phyloP scores from a whole-genome alignment of 2,888 invertebrate genomes.

The Autographa gamma region DNA sequence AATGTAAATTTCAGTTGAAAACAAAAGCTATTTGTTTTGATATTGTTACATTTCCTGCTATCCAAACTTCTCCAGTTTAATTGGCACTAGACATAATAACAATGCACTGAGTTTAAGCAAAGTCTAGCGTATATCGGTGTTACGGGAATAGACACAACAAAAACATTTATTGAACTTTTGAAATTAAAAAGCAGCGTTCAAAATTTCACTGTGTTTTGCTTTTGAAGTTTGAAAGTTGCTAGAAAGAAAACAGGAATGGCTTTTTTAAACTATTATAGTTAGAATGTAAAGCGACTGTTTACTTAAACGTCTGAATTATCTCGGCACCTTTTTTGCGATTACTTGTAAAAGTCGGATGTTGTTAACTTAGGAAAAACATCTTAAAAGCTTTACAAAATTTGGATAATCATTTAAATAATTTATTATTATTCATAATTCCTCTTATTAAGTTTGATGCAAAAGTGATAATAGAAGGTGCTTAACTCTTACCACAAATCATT shows the following conservation, averaged over 20 bases:
- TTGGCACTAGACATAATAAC: conserved; percentile 27
- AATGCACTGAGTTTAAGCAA: conserved; percentile 25
- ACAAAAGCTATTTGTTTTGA: neutral
- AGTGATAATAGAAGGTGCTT: too few species aligned
- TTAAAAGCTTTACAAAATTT: too few species aligned
- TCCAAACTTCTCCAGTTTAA: conserved; percentile 10
- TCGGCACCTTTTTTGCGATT: too few species aligned
- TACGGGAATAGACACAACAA: conserved; percentile 14
- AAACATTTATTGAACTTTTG: conserved; percentile 31
- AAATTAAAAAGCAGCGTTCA: conserved; percentile 7
- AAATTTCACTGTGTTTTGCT: neutral
- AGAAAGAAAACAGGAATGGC: neutral
- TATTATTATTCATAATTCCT: too few species aligned
- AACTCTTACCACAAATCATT: too few species aligned
- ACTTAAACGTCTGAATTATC: too few species aligned
- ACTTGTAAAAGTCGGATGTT: too few species aligned
- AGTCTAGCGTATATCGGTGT: conserved; percentile 26
- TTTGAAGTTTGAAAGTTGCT: neutral
- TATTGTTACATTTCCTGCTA: neutral
- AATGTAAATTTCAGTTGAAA: neutral
- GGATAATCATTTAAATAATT: too few species aligned
- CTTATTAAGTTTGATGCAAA: too few species aligned
- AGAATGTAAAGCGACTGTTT: neutral
- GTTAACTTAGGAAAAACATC: too few species aligned
- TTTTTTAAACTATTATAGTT: neutral